Base-by-base conservation (phyloP, 1,140 invertebrate genomes). In the Muscidifurax raptorellus region DNA sequence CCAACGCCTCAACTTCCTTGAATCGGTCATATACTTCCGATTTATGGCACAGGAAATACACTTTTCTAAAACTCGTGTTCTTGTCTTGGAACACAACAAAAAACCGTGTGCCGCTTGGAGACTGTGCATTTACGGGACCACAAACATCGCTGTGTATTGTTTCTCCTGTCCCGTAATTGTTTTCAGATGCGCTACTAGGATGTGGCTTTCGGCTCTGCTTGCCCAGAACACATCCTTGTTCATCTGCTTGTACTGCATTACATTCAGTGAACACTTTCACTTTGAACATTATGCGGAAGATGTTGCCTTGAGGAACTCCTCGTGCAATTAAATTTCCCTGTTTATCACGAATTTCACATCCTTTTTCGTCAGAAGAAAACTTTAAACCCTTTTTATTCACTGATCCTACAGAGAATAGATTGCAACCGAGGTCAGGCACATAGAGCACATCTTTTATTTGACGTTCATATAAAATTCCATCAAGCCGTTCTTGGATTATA, bases 251-350 rank as follows among this genome's bases (percentile, higher is more conserved):
- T 4, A 27, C 66, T 1, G 72, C 32, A 64, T 84, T 86, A 12
- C 79, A 86, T 12, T 82, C 32, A 0, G 3, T 2, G 0, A 83
- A 32, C 12, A 32, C 0, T 74, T 82, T 84, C 10, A 82, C 80
- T 30, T 80, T 27, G 40, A 82, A 86, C 18, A 84, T 36, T 78
- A 86, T 82, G 25, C 52, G 59, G 32, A 82, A 85, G 9, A 84
- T n/a, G 15, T 28, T 36, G 25, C 83, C 86, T 2, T 86, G 22
- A 0, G 52, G 30, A 12, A 86, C 44, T 18, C 80, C 77, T 69
- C 36, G 13, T 9, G 77, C 75, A 22, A 40, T 27, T 9, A 80
- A 2, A 40, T 74, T 78, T 3, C 71, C 71, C 44, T 64, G n/a
- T n/a, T 59, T 44, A n/a, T 64, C 36, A 22, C 47, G 25, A 22